Evolutionary conservation across 2,113 vertebrate genomes (phyloP).

Genomic region (Bombycilla garrulus): DNA sequence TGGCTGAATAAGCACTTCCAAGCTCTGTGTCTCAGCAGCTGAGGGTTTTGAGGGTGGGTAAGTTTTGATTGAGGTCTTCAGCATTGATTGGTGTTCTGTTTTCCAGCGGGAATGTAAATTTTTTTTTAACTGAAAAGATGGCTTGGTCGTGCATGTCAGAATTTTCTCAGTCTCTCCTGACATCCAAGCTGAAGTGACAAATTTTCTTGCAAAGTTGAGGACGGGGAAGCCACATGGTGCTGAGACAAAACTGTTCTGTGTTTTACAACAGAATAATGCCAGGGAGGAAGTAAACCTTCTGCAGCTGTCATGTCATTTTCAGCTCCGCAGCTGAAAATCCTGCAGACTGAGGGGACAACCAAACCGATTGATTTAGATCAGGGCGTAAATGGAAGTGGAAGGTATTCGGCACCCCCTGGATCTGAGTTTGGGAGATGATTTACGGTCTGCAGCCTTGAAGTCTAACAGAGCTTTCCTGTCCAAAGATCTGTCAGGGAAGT

Average conservation of each 20-base stretch:
- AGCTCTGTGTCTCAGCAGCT: rapidly evolving
- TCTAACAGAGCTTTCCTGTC: neutral
- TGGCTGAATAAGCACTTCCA: neutral
- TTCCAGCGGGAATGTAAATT: neutral
- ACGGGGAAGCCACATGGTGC: neutral
- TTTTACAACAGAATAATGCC: neutral
- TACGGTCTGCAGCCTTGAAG: neutral
- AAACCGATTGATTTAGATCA: neutral
- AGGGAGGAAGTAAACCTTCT: neutral
- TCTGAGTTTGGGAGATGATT: neutral
- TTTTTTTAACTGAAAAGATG: neutral
- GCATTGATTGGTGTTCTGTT: neutral
- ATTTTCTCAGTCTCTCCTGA: neutral
- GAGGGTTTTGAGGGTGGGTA: neutral
- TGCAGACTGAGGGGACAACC: neutral
- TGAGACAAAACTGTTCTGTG: neutral
- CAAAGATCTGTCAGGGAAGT: neutral
- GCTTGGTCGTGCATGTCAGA: rapidly evolving
- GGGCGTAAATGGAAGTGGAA: neutral
- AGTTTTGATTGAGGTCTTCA: neutral
- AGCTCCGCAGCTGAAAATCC: neutral
- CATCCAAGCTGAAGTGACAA: neutral
- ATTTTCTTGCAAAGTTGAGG: neutral
- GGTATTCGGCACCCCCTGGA: neutral
- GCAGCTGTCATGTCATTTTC: neutral